Percentiles rank a stretch among this genome's conserved stretches.
phyloP scores from a whole-genome alignment of 2,113 vertebrate genomes.

The Camarhynchus parvulus region DNA sequence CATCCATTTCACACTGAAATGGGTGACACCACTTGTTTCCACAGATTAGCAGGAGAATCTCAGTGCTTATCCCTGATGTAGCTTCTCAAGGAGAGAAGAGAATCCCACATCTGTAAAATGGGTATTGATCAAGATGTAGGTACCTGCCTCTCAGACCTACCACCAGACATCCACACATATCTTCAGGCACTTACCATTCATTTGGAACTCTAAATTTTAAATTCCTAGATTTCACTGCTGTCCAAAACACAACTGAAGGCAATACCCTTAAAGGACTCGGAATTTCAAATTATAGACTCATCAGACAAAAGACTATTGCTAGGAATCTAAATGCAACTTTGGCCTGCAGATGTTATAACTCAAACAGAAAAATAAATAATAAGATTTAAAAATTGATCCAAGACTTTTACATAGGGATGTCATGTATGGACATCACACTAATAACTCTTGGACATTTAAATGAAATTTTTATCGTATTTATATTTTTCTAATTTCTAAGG shows the following conservation, averaged over 20 bases:
- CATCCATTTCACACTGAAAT: neutral
- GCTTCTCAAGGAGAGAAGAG: neutral
- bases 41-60: neutral
- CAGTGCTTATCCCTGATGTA: neutral
- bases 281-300: neutral
- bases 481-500: neutral
- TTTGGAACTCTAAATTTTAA: neutral
- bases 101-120: neutral
- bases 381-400: neutral
- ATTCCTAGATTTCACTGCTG: neutral
- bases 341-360: neutral
- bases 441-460: neutral
- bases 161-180: neutral
- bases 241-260: neutral
- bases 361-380: neutral
- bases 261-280: neutral
- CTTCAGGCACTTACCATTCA: neutral
- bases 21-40: neutral
- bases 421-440: fast-evolving
- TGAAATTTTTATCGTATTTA: neutral
- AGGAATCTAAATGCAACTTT: neutral
- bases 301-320: neutral
- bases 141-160: neutral
- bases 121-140: neutral
- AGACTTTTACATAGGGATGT: neutral